Conservation (phyloP, 30 jellyfish, hydroid and myxozoan genomes). For the Phacellophora camtschatica region DNA sequence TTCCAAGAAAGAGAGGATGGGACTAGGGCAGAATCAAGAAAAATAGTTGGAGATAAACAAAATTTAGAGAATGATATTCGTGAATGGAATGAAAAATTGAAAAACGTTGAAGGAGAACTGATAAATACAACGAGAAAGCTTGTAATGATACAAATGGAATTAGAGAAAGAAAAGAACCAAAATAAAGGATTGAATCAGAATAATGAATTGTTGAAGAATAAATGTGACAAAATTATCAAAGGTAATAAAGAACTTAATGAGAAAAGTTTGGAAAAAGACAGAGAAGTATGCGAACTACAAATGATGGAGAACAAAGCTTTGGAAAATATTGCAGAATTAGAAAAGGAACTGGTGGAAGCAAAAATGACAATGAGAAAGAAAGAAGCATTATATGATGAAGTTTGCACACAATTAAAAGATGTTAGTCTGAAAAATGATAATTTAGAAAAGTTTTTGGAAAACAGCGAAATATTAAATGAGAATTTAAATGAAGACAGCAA, state of each 20-base stretch:
- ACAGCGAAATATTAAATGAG: conserved; percentile 1
- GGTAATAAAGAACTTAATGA: conserved; percentile 27
- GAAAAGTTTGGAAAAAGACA: conserved; percentile 6
- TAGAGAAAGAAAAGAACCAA: conserved; percentile 54
- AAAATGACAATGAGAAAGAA: conserved; percentile 44
- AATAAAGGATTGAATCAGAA: conserved; percentile 5
- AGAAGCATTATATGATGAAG: conserved; percentile 45
- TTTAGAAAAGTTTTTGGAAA: conserved; percentile 6
- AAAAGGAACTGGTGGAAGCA: conserved; percentile 17
- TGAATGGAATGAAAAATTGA: conserved; percentile 20
- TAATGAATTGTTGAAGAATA: neutral
- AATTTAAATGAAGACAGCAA: conserved; percentile 41
- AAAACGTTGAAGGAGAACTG: conserved; percentile 54
- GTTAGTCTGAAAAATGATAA: neutral
- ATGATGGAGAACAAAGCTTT: conserved; percentile 40
- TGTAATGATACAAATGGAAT: conserved; percentile 33
- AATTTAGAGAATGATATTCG: conserved; percentile 3
- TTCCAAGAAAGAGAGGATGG: conserved; percentile 6
- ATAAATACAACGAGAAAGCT: conserved; percentile 22
- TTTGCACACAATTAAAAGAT: conserved; percentile 11
- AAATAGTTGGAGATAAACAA: conserved; percentile 10
- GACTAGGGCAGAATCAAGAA: conserved; percentile 15
- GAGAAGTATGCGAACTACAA: conserved; percentile 8
- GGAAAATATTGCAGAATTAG: conserved; percentile 50
- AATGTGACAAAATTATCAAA: neutral